Base-by-base conservation (phyloP, 2,113 vertebrate species). In the Aplodontia rufa region DNA sequence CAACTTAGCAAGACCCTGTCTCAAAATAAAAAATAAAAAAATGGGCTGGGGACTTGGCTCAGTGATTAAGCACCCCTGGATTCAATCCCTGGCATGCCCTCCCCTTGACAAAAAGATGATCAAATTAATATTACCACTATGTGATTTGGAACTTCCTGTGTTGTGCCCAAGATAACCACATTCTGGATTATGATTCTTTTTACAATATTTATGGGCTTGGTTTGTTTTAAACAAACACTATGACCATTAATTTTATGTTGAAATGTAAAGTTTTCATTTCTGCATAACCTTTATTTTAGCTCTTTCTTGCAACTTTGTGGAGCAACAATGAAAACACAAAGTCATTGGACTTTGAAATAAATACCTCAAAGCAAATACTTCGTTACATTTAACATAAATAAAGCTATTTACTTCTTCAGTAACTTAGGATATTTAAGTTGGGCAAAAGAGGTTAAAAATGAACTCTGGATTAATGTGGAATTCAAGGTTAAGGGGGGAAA, bases 401-500 rank as follows among this genome's bases (percentile, higher is more conserved):
- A 90, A 82, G 42, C 35, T 74, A 58, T 80, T 88, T 66, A 72
- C 68, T 49, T 89, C 87, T 37, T 62, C 40, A 28, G 42, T 74
- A 47, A 76, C 64, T 86, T 83, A 95, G 16, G 49, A 71, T 45
- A 91, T 74, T 76, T 62, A 37, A 94, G 20, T n/a, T 10, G 8
- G 19, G 32, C 8, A 78, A 69, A 69, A 91, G 81, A 81, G 9
- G 24, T 86, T 90, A 69, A 87, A 35, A 81, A 68, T 81, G 80
- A 53, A 92, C n/a, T 83, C n/a, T 84, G n/a, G 91, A 87, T 89
- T 93, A 96, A 74, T 30, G 37, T 94, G 45, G 40, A 95, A 89
- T 97, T 95, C 69, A 92, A 60, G 4, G 60, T 69, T 32, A 96
- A 90, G 40, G 13, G 16, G 30, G 2, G 20, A 30, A 78, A 66